phyloP scores from a whole-genome alignment of 2,113 vertebrate genomes.

The Butastur rufipennis region DNA sequence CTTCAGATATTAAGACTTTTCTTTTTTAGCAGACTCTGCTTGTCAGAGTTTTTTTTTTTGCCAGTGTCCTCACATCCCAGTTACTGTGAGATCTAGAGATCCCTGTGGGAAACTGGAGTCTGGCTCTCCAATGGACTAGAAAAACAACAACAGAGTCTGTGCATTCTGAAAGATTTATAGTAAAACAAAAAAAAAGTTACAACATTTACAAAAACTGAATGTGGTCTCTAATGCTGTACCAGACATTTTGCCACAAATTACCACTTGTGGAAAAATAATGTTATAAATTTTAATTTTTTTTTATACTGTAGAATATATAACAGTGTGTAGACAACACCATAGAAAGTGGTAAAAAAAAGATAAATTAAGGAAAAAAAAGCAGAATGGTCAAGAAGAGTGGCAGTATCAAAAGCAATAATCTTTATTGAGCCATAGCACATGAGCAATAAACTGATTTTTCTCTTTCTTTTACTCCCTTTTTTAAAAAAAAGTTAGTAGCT shows the following conservation, averaged over 20 bases:
- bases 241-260: background rate
- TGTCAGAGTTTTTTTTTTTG: background rate
- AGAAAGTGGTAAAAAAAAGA: background rate
- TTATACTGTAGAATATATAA: background rate
- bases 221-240: background rate
- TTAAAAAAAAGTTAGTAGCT: background rate
- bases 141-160: background rate
- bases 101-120: background rate
- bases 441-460: background rate
- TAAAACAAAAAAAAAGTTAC: background rate
- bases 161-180: background rate
- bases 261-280: background rate
- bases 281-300: background rate
- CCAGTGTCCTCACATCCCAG: background rate
- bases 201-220: background rate
- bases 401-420: background rate
- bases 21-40: background rate
- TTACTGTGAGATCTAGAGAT: background rate
- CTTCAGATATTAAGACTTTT: background rate
- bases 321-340: background rate
- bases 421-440: background rate
- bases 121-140: background rate
- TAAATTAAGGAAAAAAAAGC: background rate
- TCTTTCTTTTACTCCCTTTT: background rate
- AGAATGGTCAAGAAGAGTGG: background rate